Evolutionary conservation across 2,113 vertebrate species (phyloP), one percentile per base, ranked within the genome.

Genomic region (Hydrochoerus hydrochaeris): DNA sequence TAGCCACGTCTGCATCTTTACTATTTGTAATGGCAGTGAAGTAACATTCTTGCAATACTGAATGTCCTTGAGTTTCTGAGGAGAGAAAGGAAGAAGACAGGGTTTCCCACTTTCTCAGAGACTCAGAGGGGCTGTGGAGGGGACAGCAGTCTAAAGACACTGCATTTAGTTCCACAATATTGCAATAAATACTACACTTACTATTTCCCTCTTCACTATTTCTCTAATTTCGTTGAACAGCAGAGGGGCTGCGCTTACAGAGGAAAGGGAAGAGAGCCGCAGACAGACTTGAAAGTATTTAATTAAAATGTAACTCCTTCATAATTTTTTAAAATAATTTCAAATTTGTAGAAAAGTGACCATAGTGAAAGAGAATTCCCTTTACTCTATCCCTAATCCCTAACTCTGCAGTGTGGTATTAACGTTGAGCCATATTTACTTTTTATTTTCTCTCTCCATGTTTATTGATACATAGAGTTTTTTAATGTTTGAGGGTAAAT

Each of bases 281-380:
- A 73, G n/a, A 14, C 4, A 7, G 22, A n/a, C 19, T 46, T 71
- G 38, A 65, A 69, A 90, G 7, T 24, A 88, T 85, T 67, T 60
- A 38, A 60, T 93, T 49, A 85, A 95, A 95, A 91, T 82, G 57
- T 4, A 92, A 63, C 16, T 92, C 24, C 44, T 90, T 82, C 75
- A 77, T 71, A 93, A 14, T 32, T 90, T 85, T 35, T 78, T 44
- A 8, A 90, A 84, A 84, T 75, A 58, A 87, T 84, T 90, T 83
- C 49, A 90, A 44, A 88, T 96, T 90, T 75, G 44, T 20, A 85
- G 30, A 85, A 93, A 81, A 85, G 73, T 57, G 2, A 17, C 44
- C 52, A 49, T 38, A 88, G 28, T 84, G 78, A 63, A 84, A 88
- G 49, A 62, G n/a, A 93, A 28, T 35, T 62, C 28, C 17, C 17